Evolutionary conservation across 1,140 invertebrate genomes (phyloP), one percentile per base, ranked within the genome.

Genomic region (Drosophila orena): DNA sequence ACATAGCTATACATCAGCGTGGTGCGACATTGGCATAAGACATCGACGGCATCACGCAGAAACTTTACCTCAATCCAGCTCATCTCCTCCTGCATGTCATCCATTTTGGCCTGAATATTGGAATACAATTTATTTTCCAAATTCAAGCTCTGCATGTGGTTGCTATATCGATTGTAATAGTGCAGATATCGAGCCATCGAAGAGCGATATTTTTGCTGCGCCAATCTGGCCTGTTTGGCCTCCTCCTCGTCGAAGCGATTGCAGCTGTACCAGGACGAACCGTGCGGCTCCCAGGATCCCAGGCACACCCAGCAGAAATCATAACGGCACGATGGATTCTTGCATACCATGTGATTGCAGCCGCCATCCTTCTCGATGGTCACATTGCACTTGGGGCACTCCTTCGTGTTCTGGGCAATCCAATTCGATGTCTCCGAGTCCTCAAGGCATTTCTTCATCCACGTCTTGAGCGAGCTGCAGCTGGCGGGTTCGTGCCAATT

Each of bases 301-400:
- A 99, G 94, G 93, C 99, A 99, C 0, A 99, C 98, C 99, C 99
- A 99, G 93, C 99, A 99, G 92, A 99, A 99, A 92, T 99, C 98
- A 20, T 97, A 96, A 93, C 98, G 98, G 92, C 99, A 99, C 91
- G 97, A 97, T 92, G 98, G 97, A 94, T 99, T 99, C 93, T 99
- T 99, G 93, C 99, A 99, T 10, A 99, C 97, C 98, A 99, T 99
- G 92, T 99, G 99, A 93, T 99, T 99, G 93, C 99, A 99, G 12
- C 98, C 98, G 40, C 98, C 98, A 93, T 99, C 98, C 93, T 98
- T 98, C 92, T 98, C 98, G 77, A 99, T 99, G 0, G 98, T 99
- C 7, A 98, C 98, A 92, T 98, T 98, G 93, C 98, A 99, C 89
- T 98, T 98, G 14, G 98, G 98, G 93, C 98, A 99, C 94, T 99